Conservation (phyloP, 2,113 vertebrate species). For the Mobula hypostoma region DNA sequence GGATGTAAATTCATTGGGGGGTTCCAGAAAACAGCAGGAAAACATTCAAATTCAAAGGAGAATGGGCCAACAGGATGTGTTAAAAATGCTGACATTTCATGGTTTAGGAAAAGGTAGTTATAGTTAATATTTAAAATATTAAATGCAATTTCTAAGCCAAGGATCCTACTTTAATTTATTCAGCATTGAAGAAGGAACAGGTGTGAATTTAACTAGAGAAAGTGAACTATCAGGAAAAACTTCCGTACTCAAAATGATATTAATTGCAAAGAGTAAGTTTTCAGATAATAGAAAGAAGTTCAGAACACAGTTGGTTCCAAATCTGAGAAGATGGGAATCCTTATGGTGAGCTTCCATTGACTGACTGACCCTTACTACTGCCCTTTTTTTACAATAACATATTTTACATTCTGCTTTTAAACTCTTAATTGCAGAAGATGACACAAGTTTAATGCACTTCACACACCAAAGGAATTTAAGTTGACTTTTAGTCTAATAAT, state of each 20-base stretch:
- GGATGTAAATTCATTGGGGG: neutral
- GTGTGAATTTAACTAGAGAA: neutral
- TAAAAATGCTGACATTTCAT: neutral
- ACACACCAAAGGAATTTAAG: neutral
- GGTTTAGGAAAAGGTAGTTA: neutral
- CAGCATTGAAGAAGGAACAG: neutral
- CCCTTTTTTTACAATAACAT: neutral
- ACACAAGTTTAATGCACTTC: neutral
- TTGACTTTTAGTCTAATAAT: neutral
- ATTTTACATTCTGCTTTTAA: neutral
- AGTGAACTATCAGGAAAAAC: neutral
- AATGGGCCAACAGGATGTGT: neutral
- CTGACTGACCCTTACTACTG: neutral
- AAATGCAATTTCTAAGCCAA: neutral
- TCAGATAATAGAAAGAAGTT: neutral
- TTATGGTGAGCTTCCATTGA: neutral
- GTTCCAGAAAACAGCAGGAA: neutral
- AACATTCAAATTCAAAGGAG: neutral
- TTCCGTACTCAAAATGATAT: neutral
- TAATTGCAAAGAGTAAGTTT: neutral
- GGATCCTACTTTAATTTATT: neutral
- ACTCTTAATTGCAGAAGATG: neutral
- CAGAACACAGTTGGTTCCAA: neutral
- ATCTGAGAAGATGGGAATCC: neutral
- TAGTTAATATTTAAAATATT: neutral